Percentiles rank a stretch among this genome's conserved stretches.
phyloP scores from a whole-genome alignment of 2,113 vertebrate species.

The Morone saxatilis region DNA sequence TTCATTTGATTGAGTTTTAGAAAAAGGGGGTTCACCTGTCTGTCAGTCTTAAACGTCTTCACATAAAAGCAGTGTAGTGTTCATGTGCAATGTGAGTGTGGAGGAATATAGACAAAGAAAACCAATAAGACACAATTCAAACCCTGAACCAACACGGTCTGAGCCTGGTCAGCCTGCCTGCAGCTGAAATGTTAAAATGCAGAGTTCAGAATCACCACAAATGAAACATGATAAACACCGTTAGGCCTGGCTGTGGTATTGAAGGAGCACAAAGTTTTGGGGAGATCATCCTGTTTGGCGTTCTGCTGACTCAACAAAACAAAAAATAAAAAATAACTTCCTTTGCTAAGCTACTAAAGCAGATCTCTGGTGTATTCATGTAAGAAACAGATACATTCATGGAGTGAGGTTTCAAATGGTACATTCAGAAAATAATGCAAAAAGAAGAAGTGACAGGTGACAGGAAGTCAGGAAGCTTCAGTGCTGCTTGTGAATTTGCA shows the following conservation, averaged over 20 bases:
- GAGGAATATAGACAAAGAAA: slow-evolving; percentile 35
- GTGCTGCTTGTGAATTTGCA: neutral
- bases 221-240: too few relatives aligned
- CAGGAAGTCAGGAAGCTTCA: fast-evolving
- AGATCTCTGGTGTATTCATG: neutral
- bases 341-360: neutral
- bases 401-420: neutral
- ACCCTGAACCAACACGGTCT: neutral
- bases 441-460: neutral
- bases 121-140: neutral
- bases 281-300: neutral
- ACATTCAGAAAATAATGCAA: neutral
- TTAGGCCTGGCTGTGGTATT: neutral
- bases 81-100: neutral
- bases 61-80: neutral
- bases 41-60: slow-evolving; percentile 15
- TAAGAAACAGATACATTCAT: neutral
- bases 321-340: neutral
- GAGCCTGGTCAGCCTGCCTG: slow-evolving; percentile 9
- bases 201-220: neutral
- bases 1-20: slow-evolving; percentile 3
- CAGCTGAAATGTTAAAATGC: slow-evolving; percentile 29
- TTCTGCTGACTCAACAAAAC: neutral
- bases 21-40: slow-evolving; percentile 28
- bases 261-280: neutral